These are phyloP conservation scores for Phoxinus dragarum DNA, from an alignment of 2,797 vertebrate species.

Conservation along the genomic window DNA sequence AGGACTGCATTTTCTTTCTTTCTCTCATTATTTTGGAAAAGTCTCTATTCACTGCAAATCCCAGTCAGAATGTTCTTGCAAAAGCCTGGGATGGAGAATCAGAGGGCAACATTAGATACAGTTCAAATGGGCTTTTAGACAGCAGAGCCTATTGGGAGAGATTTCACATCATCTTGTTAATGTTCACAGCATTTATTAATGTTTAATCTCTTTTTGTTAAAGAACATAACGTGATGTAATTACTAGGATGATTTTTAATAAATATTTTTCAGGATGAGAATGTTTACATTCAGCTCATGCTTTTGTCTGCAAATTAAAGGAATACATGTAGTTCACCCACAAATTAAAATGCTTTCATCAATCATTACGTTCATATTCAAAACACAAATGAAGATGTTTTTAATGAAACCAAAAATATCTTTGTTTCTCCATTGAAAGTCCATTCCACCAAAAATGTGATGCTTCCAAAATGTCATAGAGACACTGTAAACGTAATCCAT, in stretches of 20 bases:
- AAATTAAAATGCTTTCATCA: not conserved
- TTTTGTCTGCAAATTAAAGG: not conserved
- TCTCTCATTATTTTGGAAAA: slow-evolving; percentile 2
- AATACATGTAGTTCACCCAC: not conserved
- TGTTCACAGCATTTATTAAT: not conserved
- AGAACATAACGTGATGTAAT: not conserved
- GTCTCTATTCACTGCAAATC: not conserved
- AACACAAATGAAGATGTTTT: not conserved
- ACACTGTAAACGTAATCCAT: not conserved
- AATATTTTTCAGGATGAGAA: not conserved
- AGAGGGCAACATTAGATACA: not conserved
- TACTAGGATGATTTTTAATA: not conserved
- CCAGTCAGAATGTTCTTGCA: not conserved
- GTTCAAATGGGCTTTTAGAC: not conserved
- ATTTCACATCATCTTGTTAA: not conserved
- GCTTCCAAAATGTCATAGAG: not conserved
- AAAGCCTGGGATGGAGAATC: not conserved
- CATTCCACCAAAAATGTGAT: not conserved
- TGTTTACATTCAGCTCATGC: not conserved
- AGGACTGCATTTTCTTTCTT: not conserved
- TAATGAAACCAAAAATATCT: not conserved
- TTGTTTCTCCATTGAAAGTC: not conserved
- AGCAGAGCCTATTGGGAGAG: not conserved
- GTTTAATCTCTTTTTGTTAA: not conserved
- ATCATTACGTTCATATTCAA: not conserved